These are phyloP conservation scores for Tautogolabrus adspersus DNA, from an alignment of 2,113 vertebrate genomes.

Conservation along the genomic window DNA sequence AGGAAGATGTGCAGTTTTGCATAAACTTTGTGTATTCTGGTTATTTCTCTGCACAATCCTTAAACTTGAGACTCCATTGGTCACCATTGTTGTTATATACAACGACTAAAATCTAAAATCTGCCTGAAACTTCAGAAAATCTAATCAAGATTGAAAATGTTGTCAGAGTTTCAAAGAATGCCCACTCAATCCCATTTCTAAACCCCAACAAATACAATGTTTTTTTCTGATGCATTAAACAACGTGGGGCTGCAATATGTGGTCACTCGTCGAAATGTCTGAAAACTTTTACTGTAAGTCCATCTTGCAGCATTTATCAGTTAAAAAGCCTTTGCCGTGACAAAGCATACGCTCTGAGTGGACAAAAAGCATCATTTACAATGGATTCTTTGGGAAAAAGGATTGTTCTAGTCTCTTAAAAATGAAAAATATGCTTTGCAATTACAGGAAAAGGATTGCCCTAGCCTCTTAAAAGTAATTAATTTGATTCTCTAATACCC, in stretches of 20 bases:
- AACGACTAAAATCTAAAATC: background rate
- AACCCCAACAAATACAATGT: background rate
- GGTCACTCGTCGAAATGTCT: slow-evolving; percentile 38
- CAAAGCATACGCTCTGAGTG: slow-evolving; percentile 2
- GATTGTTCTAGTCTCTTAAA: background rate
- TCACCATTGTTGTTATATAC: background rate
- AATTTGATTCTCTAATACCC: slow-evolving; percentile 34
- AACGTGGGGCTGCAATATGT: slow-evolving; percentile 11
- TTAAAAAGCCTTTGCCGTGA: slow-evolving; percentile 48
- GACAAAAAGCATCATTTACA: slow-evolving; percentile 25
- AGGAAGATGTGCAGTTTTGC: slow-evolving; percentile 8
- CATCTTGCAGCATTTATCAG: slow-evolving; percentile 33
- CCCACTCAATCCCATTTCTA: background rate
- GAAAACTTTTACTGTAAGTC: slow-evolving; percentile 31
- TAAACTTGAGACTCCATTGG: background rate
- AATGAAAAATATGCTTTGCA: background rate
- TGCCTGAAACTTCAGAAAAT: background rate
- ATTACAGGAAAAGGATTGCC: background rate
- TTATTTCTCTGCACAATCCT: background rate
- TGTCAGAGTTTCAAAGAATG: no score
- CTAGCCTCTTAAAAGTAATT: slow-evolving; percentile 19
- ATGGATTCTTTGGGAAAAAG: slow-evolving; percentile 4
- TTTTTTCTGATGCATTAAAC: background rate
- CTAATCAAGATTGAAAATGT: background rate
- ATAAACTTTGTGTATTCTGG: background rate